Conservation (phyloP, 2,797 vertebrate genomes). For the Lepidocolaptes lacrymiger region DNA sequence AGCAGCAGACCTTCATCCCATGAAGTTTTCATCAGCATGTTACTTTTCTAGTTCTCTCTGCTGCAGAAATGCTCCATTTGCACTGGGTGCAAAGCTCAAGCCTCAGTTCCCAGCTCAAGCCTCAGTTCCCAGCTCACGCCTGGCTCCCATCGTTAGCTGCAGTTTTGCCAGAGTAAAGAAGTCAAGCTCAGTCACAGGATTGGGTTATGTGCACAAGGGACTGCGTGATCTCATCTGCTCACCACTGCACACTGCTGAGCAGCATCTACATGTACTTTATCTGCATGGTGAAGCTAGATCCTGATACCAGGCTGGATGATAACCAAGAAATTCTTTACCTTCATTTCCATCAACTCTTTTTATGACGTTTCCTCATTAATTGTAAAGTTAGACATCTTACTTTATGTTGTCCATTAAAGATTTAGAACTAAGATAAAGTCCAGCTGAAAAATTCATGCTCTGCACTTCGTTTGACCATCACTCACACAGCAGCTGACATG, state of each 20-base stretch:
- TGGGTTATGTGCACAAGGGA: not conserved
- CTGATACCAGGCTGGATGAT: not conserved
- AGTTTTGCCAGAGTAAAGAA: not conserved
- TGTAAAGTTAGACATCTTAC: not conserved
- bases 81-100: not conserved
- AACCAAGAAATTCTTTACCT: not conserved
- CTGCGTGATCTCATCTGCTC: not conserved
- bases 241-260: not conserved
- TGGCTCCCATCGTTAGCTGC: not conserved
- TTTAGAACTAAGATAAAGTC: not conserved
- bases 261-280: not conserved
- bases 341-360: not conserved
- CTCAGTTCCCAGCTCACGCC: not conserved
- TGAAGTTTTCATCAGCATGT: not conserved
- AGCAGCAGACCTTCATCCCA: not conserved
- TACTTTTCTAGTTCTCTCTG: not conserved
- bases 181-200: not conserved
- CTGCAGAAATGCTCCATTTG: not conserved
- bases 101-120: not conserved
- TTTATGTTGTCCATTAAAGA: not conserved
- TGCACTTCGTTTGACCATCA: not conserved
- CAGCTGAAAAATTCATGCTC: constrained; percentile 20
- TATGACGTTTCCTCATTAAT: not conserved
- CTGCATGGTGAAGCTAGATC: not conserved
- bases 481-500: not conserved